Percentiles rank a stretch among this genome's conserved stretches.
Evolutionary conservation across 2,888 invertebrate species (phyloP).

Genomic region (Stictocephala bisonia): DNA sequence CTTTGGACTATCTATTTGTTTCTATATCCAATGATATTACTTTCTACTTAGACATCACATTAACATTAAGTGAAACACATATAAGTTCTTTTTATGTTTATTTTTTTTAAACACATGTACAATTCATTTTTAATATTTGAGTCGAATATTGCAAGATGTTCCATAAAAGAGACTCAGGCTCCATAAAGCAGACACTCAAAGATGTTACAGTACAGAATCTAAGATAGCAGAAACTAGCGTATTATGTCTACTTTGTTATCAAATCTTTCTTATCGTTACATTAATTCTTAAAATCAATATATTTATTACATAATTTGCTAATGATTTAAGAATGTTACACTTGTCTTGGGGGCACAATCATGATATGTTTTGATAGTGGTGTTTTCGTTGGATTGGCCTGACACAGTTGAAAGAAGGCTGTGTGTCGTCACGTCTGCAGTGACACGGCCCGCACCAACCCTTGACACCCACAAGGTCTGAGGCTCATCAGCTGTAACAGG

Average conservation of each 20-base stretch:
- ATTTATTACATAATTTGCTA: constrained; percentile 53
- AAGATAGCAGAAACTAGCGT: constrained; percentile 48
- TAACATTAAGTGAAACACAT: neutral
- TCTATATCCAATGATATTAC: no score
- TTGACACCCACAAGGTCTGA: constrained; percentile 44
- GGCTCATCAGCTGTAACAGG: constrained; percentile 27
- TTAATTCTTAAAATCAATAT: constrained; percentile 46
- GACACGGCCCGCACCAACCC: constrained; percentile 17
- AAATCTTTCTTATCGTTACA: constrained; percentile 47
- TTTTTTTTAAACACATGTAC: constrained; percentile 51
- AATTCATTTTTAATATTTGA: constrained; percentile 48
- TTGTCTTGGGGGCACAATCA: constrained; percentile 80
- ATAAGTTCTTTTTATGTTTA: constrained; percentile 2
- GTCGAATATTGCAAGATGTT: constrained; percentile 51
- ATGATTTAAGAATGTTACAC: constrained; percentile 68
- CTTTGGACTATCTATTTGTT: no score
- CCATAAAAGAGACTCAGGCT: constrained; percentile 37
- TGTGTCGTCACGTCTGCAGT: constrained; percentile 32
- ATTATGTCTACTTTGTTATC: constrained; percentile 46
- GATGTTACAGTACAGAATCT: constrained; percentile 45
- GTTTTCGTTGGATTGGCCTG: constrained; percentile 65
- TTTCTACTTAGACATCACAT: neutral
- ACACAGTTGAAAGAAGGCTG: constrained; percentile 40
- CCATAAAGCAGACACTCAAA: constrained; percentile 46
- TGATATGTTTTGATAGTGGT: constrained; percentile 84